Conservation (phyloP, 2,113 vertebrate species). For the Ceratotherium simum region DNA sequence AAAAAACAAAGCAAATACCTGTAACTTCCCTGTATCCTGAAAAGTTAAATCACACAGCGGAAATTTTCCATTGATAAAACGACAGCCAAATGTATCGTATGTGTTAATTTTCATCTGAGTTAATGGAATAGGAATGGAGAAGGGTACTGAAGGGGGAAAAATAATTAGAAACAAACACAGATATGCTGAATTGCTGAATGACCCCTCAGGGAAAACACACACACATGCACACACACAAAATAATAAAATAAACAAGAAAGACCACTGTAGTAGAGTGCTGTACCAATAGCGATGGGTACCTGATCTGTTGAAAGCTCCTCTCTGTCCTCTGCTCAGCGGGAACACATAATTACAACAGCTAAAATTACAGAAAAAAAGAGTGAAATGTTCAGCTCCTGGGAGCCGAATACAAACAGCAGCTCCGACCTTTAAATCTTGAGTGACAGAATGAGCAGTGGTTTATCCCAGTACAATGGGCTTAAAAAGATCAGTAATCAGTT, state of each 20-base stretch:
- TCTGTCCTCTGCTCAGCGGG: constrained; percentile 60
- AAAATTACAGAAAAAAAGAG: constrained; percentile 38
- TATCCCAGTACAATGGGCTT: not conserved
- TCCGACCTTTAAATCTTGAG: constrained; percentile 68
- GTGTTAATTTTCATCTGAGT: not conserved
- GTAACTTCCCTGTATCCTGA: not conserved
- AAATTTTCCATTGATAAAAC: not conserved
- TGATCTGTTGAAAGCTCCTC: constrained; percentile 37
- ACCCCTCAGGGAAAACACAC: not conserved
- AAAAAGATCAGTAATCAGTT: not conserved
- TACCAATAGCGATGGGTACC: not conserved
- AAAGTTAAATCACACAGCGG: not conserved
- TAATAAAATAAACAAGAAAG: not conserved
- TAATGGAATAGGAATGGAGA: not conserved
- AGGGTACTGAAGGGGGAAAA: not conserved
- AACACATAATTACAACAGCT: constrained; percentile 52
- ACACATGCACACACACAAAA: not conserved
- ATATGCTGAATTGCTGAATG: not conserved
- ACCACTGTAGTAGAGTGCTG: not conserved
- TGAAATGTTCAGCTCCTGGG: not conserved
- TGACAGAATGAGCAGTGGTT: not conserved
- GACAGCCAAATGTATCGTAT: not conserved
- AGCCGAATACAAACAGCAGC: constrained; percentile 42
- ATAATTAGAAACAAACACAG: not conserved
- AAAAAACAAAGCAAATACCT: not conserved